phyloP scores from a whole-genome alignment of 23 tunicate species.

The Clavelina lepadiformis region DNA sequence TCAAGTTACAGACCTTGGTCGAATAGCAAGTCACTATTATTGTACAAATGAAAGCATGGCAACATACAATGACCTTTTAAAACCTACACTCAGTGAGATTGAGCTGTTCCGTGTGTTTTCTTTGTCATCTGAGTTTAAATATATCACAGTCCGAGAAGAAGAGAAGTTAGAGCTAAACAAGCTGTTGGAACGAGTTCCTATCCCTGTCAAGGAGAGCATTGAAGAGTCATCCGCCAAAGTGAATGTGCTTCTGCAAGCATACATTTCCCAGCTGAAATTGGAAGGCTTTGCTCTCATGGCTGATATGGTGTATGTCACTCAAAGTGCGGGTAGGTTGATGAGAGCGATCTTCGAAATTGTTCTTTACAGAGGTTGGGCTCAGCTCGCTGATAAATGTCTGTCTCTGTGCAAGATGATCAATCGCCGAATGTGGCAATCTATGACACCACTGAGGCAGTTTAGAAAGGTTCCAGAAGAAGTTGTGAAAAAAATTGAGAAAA shows the following conservation, averaged over 20 bases:
- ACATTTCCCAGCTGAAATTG: conserved; percentile 87
- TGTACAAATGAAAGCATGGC: conserved; percentile 97
- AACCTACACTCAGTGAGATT: conserved; percentile 95
- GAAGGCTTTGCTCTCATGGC: conserved; percentile 99
- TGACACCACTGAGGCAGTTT: conserved; percentile 97
- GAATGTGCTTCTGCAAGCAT: conserved; percentile 92
- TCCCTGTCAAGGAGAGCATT: conserved; percentile 95
- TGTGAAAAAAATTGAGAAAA: conserved; percentile 91
- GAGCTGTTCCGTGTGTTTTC: conserved; percentile 97
- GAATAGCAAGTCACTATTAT: conserved; percentile 98
- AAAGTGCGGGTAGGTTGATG: conserved; percentile 96
- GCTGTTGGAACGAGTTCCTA: conserved; percentile 86
- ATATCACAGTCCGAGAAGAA: conserved; percentile 92
- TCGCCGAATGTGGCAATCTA: conserved; percentile 96
- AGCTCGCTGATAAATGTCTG: conserved; percentile 90
- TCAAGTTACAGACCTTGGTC: conserved; percentile 94
- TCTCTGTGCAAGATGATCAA: conserved; percentile 89
- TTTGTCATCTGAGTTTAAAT: conserved; percentile 92
- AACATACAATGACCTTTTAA: conserved; percentile 89
- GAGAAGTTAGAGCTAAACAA: conserved; percentile 96
- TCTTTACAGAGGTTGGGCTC: conserved; percentile 97
- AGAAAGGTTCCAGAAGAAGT: conserved; percentile 90
- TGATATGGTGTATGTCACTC: conserved; percentile 96
- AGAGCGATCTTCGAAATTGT: conserved; percentile 96
- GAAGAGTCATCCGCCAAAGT: conserved; percentile 98